Percentiles rank a stretch among this genome's conserved stretches.
Conservation (phyloP, 2,113 vertebrate species). For the Eublepharis macularius region DNA sequence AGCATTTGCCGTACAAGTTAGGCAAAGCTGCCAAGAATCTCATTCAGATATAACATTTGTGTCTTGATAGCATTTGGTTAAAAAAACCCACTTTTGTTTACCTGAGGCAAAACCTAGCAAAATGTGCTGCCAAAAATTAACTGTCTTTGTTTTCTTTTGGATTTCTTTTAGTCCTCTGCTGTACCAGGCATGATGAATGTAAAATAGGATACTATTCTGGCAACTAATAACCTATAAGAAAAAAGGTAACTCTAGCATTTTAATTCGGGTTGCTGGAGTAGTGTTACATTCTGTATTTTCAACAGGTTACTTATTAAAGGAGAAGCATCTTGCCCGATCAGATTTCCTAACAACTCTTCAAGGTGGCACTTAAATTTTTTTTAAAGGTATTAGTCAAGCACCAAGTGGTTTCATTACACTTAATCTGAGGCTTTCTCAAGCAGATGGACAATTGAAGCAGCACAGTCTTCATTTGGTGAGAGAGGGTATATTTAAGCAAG, state of each 20-base stretch:
- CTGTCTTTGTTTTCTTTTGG: slow-evolving; percentile 40
- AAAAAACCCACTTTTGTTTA: slow-evolving; percentile 24
- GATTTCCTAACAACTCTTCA: slow-evolving; percentile 57
- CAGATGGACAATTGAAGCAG: slow-evolving; percentile 9
- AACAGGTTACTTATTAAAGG: slow-evolving; percentile 35
- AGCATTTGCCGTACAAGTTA: slow-evolving; percentile 43
- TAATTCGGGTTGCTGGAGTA: slow-evolving; percentile 54
- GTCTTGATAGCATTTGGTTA: slow-evolving; percentile 20
- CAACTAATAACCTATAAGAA: slow-evolving; percentile 20
- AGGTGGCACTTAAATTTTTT: slow-evolving; percentile 23
- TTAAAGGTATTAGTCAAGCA: slow-evolving; percentile 52
- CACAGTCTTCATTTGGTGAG: slow-evolving; percentile 32
- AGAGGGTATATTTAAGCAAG: neutral
- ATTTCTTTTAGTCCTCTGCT: slow-evolving; percentile 35
- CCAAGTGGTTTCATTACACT: slow-evolving; percentile 47
- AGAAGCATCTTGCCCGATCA: slow-evolving; percentile 57
- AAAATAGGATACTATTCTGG: slow-evolving; percentile 40
- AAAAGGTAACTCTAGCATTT: slow-evolving; percentile 63
- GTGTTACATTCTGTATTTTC: slow-evolving; percentile 58
- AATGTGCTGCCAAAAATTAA: neutral
- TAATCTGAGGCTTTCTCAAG: slow-evolving; percentile 34
- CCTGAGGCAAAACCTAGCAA: slow-evolving; percentile 32
- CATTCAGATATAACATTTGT: slow-evolving; percentile 44
- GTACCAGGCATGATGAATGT: slow-evolving; percentile 27
- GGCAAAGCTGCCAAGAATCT: slow-evolving; percentile 55